Evolutionary conservation across 2,888 invertebrate species (phyloP), one percentile per base, ranked within the genome.

Genomic region (Thyatira batis): DNA sequence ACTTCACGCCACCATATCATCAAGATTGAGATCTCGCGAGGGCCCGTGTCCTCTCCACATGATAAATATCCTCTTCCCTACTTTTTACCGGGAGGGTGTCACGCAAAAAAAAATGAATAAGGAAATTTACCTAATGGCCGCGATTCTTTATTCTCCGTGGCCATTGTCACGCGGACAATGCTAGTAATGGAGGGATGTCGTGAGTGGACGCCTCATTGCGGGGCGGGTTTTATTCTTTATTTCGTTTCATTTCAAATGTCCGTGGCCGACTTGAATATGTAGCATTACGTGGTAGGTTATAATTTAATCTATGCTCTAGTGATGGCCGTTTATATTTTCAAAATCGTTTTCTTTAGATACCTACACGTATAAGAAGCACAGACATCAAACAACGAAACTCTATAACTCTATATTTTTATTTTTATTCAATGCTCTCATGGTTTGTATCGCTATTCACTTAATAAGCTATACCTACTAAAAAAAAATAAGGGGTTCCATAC

Each of bases 61-160:
- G 92, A 91, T 85, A 87, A 87, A 92, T 91, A 85, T 77, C 72
- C 76, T 68, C 78, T 80, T 81, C 79, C 83, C 81, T 79, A 74
- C 79, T 84, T 85, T 86, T 85, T 85, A 84, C 83, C 64, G 77
- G 76, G 71, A 80, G 84, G 85, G 89, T 87, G 91, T 85, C 89
- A 89, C 87, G 82, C 87, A 85, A 84, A 87, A 91, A 91, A 87
- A 91, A 92, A 90, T 89, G 90, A 87, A 90, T 89, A 87, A 90
- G 91, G 88, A 92, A 92, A 92, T 92, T 92, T 92, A 89, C 91
- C 91, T 92, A 92, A 92, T 92, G 90, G 90, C 81, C 71, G 76
- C 91, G 84, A 92, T 92, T 90, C 89, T 90, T 92, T 92, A 91
- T 88, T 81, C 83, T 83, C 84, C 70, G 80, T 79, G 80, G 80